These are phyloP conservation scores for Archaeoteleia sp. DNA, from an alignment of 2,888 invertebrate species.

Conservation along the genomic window DNA sequence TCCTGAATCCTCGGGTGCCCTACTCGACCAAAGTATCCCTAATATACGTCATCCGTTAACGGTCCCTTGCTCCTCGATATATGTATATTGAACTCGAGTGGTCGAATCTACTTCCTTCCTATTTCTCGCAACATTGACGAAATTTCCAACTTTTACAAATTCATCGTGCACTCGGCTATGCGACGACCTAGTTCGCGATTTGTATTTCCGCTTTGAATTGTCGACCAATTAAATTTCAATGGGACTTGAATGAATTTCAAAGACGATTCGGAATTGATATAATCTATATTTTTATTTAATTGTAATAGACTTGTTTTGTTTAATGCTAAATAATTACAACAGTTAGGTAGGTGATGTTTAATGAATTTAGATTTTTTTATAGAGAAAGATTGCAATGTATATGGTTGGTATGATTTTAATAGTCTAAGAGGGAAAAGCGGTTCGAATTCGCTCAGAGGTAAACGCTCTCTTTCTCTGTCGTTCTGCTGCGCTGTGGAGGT, in stretches of 20 bases:
- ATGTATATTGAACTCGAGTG: conserved; percentile 46
- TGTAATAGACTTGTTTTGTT: too few species aligned
- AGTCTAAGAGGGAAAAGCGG: conserved; percentile 15
- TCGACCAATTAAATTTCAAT: too few species aligned
- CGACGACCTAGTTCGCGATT: conserved; percentile 9
- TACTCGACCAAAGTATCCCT: conserved; percentile 74
- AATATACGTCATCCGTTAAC: conserved; percentile 75
- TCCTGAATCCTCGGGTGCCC: conserved; percentile 68
- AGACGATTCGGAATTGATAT: neutral
- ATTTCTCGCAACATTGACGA: conserved; percentile 18
- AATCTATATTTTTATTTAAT: too few species aligned
- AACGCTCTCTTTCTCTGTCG: conserved; percentile 18
- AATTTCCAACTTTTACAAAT: conserved; percentile 22
- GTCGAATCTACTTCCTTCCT: conserved; percentile 36
- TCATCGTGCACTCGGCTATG: conserved; percentile 4
- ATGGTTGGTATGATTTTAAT: conserved; percentile 28
- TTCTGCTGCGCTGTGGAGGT: conserved; percentile 8
- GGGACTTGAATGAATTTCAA: neutral
- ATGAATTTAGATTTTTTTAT: conserved; percentile 11
- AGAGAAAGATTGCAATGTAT: conserved; percentile 19
- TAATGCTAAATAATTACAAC: too few species aligned
- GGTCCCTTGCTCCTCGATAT: conserved; percentile 58
- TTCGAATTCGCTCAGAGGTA: conserved; percentile 14
- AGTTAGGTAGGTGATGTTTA: too few species aligned
- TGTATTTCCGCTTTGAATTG: too few species aligned